Evolutionary conservation across 2,797 vertebrate species (phyloP).

Genomic region (Vireo griseus): DNA sequence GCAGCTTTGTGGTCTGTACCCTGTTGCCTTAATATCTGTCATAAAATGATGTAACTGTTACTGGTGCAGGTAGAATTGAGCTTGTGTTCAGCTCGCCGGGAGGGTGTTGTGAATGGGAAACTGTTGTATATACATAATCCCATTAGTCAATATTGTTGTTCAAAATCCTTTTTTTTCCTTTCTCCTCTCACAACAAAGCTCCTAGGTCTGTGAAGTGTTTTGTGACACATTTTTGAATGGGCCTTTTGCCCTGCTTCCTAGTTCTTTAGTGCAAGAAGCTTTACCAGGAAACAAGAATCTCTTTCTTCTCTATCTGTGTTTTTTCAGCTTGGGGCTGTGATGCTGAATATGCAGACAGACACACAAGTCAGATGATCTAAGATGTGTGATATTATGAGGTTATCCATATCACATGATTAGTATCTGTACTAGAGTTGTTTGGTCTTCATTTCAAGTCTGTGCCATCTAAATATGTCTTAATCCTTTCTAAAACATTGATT

Average conservation of each 20-base stretch:
- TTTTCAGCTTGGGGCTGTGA: constrained; percentile 35
- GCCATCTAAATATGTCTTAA: background rate
- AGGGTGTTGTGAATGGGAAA: background rate
- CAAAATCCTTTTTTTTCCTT: background rate
- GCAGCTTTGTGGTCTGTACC: background rate
- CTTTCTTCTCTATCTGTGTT: constrained; percentile 63
- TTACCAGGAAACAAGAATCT: constrained; percentile 62
- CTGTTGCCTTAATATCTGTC: background rate
- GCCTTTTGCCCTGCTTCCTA: constrained; percentile 35
- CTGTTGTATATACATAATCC: background rate
- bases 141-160: constrained; percentile 2
- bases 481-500: background rate
- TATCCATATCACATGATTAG: constrained; percentile 50
- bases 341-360: constrained; percentile 31
- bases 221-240: constrained; percentile 47
- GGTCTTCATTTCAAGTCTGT: background rate
- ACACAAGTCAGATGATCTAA: constrained; percentile 60
- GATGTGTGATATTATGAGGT: constrained; percentile 33
- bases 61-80: background rate
- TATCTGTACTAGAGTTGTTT: background rate
- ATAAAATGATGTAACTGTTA: background rate
- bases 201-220: constrained; percentile 11
- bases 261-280: constrained; percentile 37
- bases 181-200: background rate
- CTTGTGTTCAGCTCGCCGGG: background rate